Evolutionary conservation across 2,888 invertebrate species (phyloP).

Genomic region (Arctia plantaginis): DNA sequence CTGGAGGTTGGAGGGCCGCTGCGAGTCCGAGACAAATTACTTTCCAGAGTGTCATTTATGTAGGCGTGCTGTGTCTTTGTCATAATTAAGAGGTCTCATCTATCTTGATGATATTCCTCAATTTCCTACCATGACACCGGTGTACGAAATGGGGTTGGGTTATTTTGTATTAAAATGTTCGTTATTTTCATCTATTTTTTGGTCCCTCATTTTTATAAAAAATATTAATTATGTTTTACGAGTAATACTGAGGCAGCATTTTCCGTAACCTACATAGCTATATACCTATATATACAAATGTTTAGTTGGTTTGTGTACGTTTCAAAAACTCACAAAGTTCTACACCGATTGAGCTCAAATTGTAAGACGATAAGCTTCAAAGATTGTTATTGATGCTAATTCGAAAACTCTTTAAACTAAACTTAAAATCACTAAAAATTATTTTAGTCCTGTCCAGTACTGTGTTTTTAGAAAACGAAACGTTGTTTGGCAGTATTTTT

Average conservation of each 20-base stretch:
- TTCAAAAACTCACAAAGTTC: no score
- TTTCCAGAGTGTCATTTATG: conserved; percentile 40
- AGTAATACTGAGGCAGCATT: background rate
- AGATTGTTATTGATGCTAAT: no score
- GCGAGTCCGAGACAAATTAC: conserved; percentile 37
- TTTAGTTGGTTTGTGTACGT: no score
- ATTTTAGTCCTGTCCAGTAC: no score
- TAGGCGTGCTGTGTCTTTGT: conserved; percentile 45
- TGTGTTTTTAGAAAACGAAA: no score
- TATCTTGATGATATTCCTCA: conserved; percentile 50
- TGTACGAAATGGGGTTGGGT: background rate
- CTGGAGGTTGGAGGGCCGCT: conserved; percentile 14
- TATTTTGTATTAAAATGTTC: background rate
- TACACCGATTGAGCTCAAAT: no score
- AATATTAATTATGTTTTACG: background rate
- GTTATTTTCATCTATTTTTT: background rate
- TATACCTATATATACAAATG: no score
- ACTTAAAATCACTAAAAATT: no score
- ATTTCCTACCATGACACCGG: conserved; percentile 35
- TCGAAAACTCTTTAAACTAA: no score
- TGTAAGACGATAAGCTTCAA: no score
- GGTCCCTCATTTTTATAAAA: background rate
- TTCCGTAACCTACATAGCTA: background rate
- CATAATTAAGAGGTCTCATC: conserved; percentile 62
- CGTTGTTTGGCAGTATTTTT: no score